Conservation (phyloP, 2,113 vertebrate species). For the Dasyprocta punctata region DNA sequence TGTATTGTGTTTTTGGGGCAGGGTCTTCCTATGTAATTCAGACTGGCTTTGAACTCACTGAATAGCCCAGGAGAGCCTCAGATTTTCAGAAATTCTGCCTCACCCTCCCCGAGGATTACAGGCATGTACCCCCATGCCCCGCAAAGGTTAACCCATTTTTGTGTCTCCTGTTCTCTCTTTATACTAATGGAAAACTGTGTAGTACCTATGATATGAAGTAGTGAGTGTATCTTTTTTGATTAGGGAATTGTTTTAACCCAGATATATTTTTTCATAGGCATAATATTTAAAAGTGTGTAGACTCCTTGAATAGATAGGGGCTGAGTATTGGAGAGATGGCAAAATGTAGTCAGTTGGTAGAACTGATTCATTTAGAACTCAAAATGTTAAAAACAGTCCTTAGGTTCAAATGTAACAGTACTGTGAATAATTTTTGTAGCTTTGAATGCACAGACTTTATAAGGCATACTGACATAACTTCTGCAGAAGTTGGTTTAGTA, state of each 20-base stretch:
- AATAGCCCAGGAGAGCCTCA: not conserved
- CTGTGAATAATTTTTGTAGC: not conserved
- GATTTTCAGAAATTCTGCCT: not conserved
- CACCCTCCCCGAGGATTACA: not conserved
- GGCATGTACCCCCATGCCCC: not conserved
- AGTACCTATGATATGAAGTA: not conserved
- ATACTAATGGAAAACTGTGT: not conserved
- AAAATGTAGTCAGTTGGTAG: not conserved
- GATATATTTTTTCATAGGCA: not conserved
- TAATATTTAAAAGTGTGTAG: not conserved
- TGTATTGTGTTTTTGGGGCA: not conserved
- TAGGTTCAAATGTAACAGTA: not conserved
- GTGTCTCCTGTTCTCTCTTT: not conserved
- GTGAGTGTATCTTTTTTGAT: not conserved
- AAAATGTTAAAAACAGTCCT: not conserved
- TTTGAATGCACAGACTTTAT: not conserved
- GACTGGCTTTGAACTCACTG: not conserved
- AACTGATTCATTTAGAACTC: not conserved
- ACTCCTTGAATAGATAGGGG: not conserved
- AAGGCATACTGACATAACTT: not conserved
- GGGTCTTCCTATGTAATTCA: not conserved
- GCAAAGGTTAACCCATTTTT: not conserved
- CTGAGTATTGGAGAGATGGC: not conserved
- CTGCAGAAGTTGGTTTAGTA: not conserved
- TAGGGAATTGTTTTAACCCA: not conserved